Percentiles rank a stretch among this genome's conserved stretches.
Evolutionary conservation across 2,113 vertebrate species (phyloP).

Genomic region (Suncus etruscus): DNA sequence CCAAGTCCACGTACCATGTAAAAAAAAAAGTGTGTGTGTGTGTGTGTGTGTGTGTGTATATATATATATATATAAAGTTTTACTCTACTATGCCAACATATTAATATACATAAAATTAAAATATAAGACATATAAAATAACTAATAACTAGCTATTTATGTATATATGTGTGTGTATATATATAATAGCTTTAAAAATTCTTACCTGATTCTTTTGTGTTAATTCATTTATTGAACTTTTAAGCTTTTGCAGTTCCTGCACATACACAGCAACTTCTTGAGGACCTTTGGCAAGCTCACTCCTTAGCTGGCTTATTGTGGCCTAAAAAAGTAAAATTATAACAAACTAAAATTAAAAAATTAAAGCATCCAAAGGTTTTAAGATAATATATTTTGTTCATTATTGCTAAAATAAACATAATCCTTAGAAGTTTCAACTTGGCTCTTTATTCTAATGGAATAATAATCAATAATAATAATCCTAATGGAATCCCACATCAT

Average conservation of each 20-base stretch:
- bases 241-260: slow-evolving; percentile 94
- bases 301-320: slow-evolving; percentile 92
- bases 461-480: background rate
- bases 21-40: no score
- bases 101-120: slow-evolving; percentile 15
- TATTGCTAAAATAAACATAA: slow-evolving; percentile 39
- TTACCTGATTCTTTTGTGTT: slow-evolving; percentile 95
- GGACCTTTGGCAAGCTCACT: slow-evolving; percentile 96
- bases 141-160: background rate
- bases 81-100: background rate
- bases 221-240: slow-evolving; percentile 92
- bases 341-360: slow-evolving; percentile 61
- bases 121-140: slow-evolving; percentile 57
- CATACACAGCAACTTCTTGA: slow-evolving; percentile 96
- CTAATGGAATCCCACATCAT: background rate
- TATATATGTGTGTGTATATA: no score
- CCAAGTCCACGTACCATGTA: no score
- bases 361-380: slow-evolving; percentile 4
- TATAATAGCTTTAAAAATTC: slow-evolving; percentile 59
- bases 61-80: no score
- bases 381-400: background rate
- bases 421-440: slow-evolving; percentile 27
- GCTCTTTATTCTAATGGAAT: slow-evolving; percentile 11
- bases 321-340: slow-evolving; percentile 84
- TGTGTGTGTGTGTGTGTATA: no score